Percentiles rank a stretch among this genome's conserved stretches.
phyloP scores from a whole-genome alignment of 1,140 invertebrate genomes.

The Delia radicum region DNA sequence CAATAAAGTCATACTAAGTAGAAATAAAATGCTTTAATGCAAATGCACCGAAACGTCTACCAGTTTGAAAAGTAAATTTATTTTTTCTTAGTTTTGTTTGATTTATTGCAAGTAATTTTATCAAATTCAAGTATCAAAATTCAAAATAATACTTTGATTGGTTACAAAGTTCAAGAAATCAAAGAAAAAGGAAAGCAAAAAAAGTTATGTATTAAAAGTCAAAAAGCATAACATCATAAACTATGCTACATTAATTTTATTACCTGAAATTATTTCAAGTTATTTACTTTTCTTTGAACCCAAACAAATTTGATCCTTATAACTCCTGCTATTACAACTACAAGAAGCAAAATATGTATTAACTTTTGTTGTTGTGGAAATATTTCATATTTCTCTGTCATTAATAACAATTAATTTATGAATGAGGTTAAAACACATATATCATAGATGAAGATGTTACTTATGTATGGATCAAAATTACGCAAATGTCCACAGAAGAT shows the following conservation, averaged over 20 bases:
- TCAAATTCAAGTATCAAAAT: background rate
- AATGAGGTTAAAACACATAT: background rate
- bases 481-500: too few species aligned
- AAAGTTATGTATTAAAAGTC: background rate
- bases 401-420: slow-evolving; percentile 5
- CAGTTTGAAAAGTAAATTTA: background rate
- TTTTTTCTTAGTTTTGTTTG: background rate
- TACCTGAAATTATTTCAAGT: slow-evolving; percentile 2
- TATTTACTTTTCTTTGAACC: background rate
- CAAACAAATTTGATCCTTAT: too few species aligned
- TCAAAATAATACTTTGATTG: background rate
- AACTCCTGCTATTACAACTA: too few species aligned
- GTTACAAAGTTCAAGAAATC: background rate
- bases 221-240: slow-evolving; percentile 2
- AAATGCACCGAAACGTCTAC: background rate
- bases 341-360: background rate
- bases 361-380: background rate
- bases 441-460: too few species aligned
- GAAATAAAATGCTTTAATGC: too few species aligned
- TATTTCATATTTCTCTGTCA: background rate
- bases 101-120: background rate
- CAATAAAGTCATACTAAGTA: too few species aligned
- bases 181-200: background rate
- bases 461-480: too few species aligned
- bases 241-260: background rate